phyloP scores from a whole-genome alignment of 2,797 vertebrate genomes.

The Pogonophryne albipinna region DNA sequence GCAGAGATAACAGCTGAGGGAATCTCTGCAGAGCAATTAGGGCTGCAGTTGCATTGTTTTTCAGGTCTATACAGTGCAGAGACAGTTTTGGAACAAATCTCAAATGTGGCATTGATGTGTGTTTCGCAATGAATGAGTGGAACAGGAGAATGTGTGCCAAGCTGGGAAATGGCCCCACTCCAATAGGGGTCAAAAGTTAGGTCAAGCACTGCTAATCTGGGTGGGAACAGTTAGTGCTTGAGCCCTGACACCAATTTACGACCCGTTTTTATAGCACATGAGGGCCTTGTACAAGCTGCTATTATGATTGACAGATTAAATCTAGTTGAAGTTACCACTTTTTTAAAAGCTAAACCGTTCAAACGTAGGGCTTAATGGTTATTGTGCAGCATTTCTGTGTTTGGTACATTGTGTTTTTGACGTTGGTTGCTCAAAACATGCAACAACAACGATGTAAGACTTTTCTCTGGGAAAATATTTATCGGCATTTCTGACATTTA shows the following conservation, averaged over 20 bases:
- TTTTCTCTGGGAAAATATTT: neutral
- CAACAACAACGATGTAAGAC: neutral
- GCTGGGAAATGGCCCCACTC: slow-evolving; percentile 17
- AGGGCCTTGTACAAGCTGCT: neutral
- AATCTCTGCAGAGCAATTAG: slow-evolving; percentile 47
- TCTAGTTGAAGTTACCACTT: neutral
- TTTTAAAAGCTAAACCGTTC: neutral
- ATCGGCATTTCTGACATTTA: neutral
- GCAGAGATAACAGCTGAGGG: slow-evolving; percentile 5
- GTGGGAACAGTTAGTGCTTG: slow-evolving; percentile 44
- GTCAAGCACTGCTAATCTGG: slow-evolving; percentile 51
- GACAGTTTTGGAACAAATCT: slow-evolving; percentile 13
- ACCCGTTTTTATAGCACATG: slow-evolving; percentile 21
- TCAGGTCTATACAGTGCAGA: slow-evolving; percentile 1
- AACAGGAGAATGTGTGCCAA: slow-evolving; percentile 14
- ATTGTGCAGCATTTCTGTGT: neutral
- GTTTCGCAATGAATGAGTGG: neutral
- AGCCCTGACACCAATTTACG: slow-evolving; percentile 39
- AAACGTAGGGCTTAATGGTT: neutral
- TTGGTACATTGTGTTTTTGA: neutral
- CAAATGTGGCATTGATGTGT: neutral
- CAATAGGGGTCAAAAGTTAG: slow-evolving; percentile 36
- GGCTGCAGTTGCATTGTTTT: slow-evolving; percentile 22
- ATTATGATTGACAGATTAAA: neutral
- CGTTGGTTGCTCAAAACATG: neutral